Evolutionary conservation across 2,797 vertebrate genomes (phyloP), one percentile per base, ranked within the genome.

Genomic region (Phylloscopus collybita): DNA sequence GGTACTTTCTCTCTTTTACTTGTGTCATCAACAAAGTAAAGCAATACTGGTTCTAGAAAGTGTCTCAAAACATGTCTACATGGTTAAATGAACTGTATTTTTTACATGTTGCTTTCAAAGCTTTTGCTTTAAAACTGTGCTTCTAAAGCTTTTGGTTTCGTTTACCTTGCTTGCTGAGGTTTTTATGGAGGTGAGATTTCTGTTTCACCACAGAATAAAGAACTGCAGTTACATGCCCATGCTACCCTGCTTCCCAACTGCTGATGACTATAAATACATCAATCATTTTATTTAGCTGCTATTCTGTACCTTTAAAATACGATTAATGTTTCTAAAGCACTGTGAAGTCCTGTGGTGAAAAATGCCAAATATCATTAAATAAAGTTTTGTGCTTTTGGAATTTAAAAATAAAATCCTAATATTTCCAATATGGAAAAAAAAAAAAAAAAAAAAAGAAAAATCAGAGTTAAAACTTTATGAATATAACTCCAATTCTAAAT

Each of bases 261-360:
- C 27, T 69, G 20, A 25, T 64, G 57, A 40, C 27, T 89, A n/a
- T 71, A 84, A 91, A 91, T 81, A 78, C 3, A 17, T 56, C 59
- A 47, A 30, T 74, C 45, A 71, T 40, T 86, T 87, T 84, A 75
- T 75, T 79, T 61, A 85, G 26, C 79, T 93, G 20, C 13, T 91
- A n/a, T 89, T 85, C 49, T 72, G n/a, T 75, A 51, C 79, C 45
- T 79, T 84, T 51, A 87, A 85, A 94, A 89, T 88, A 42, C n/a
- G 20, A 16, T 72, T 81, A 60, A 71, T 81, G 1, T 85, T 96
- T 87, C 45, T 32, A 74, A 79, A 72, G 30, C 30, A 16, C 57
- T 40, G 20, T 69, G 45, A 90, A 86, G 5, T 59, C 21, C 45
- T 71, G 7, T 36, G 50, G 40, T 78, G 65, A 91, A 86, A 90